phyloP scores from a whole-genome alignment of 2,888 invertebrate genomes.

The Eupithecia tripunctaria region DNA sequence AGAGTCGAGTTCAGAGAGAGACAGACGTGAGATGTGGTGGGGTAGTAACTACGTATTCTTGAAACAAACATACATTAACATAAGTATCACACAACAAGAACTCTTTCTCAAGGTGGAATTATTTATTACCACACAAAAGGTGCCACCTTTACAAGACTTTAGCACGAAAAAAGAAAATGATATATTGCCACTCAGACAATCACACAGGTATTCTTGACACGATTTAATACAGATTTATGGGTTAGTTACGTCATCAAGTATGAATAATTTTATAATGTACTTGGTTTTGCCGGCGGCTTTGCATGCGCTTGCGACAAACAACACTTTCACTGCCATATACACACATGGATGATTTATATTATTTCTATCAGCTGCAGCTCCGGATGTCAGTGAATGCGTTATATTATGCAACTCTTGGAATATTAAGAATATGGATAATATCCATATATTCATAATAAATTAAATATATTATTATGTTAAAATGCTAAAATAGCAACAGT shows the following conservation, averaged over 20 bases:
- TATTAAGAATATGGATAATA: too few species aligned
- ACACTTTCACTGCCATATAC: too few species aligned
- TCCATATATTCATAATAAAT: too few species aligned
- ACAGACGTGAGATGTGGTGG: not conserved
- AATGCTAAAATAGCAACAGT: too few species aligned
- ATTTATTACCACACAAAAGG: not conserved
- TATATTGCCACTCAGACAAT: not conserved
- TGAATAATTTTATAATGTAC: too few species aligned
- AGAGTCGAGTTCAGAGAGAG: not conserved
- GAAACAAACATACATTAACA: not conserved
- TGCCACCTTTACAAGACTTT: not conserved
- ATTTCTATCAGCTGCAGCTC: too few species aligned
- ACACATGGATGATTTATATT: too few species aligned
- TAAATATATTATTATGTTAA: too few species aligned
- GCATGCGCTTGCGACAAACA: too few species aligned
- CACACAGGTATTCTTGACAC: not conserved
- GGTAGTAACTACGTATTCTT: not conserved
- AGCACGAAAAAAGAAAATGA: not conserved
- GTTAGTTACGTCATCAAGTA: not conserved
- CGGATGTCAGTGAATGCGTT: too few species aligned
- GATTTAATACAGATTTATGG: constrained; percentile 1
- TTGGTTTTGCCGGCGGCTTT: too few species aligned
- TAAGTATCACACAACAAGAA: not conserved
- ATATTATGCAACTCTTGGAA: too few species aligned
- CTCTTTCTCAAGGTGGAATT: not conserved